Base-by-base conservation (phyloP, 92 coral and sea anemone species). In the Muricea muricata region DNA sequence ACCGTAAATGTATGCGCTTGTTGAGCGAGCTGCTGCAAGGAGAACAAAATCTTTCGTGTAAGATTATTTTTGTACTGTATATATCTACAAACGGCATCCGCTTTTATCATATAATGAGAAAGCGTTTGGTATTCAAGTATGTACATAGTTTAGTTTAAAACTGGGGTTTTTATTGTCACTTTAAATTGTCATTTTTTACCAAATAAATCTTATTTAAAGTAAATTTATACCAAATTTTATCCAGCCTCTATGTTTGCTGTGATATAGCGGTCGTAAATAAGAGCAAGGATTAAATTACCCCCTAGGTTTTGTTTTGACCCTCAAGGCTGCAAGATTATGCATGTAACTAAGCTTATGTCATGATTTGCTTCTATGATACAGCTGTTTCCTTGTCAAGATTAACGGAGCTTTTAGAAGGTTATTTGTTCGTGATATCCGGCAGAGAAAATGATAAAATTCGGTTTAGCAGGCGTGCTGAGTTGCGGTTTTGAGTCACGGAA, bases 141-240 rank as follows among this genome's bases (percentile, higher is more conserved):
- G 39, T 63, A 63, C 30, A 61, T 63, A 63, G 70, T 63, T 63
- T 63, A 63, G 70, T 47, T 28, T 29, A 18, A 75, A 75, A 75
- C 80, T 35, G 79, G 79, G 79, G 79, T 25, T 63, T 74, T 75
- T 47, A 75, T 75, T 75, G 24, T 75, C 40, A 50, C 65, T 57
- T 21, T 25, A 75, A 75, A 75, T 75, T 40, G 80, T 75, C 46
- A 48, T 29, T 47, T 63, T 63, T 63, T 63, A 63, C 28, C 39
- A 63, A 63, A 28, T 63, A 63, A 63, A 63, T 15, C 37, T 26
- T 63, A 63, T 63, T 63, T 63, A 52, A 63, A 37, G 42, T 37
- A 37, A 37, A 4, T 37, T 37, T 37, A 63, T 63, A 63, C 30
- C 21, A 0, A 10, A 39, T 32, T 63, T 63, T 63, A 63, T 63